Evolutionary conservation across 1,140 invertebrate species (phyloP).

Genomic region (Drosophila parabipectinata): DNA sequence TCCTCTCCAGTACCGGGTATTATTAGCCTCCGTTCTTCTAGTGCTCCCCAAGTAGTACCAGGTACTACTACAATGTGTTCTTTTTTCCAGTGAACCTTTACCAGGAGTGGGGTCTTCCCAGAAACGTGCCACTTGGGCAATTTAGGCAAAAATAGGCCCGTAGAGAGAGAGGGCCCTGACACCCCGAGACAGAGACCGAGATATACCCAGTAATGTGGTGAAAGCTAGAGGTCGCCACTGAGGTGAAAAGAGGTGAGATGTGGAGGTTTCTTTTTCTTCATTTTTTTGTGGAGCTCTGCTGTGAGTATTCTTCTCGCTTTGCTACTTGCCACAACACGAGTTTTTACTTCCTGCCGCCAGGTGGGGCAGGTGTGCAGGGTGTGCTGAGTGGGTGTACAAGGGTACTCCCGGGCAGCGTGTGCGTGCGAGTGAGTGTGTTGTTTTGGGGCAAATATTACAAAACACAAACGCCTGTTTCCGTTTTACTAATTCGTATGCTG

Average conservation of each 20-base stretch:
- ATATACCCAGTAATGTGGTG: conserved; percentile 16
- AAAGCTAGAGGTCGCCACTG: conserved; percentile 27
- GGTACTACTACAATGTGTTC: neutral
- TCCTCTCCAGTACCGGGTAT: too few relatives aligned
- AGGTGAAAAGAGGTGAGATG: conserved; percentile 34
- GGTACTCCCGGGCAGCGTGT: conserved; percentile 1
- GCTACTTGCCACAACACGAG: conserved; percentile 43
- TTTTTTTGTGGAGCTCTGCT: conserved; percentile 7
- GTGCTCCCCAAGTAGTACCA: too few relatives aligned
- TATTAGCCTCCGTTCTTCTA: too few relatives aligned
- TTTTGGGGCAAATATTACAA: conserved; percentile 80
- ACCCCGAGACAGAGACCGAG: neutral
- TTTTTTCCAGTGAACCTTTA: neutral
- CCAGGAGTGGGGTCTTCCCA: neutral
- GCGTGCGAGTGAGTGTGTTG: conserved; percentile 42
- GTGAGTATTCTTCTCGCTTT: neutral
- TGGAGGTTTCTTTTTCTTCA: conserved; percentile 7
- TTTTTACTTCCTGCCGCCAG: conserved; percentile 56
- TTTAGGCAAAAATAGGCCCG: conserved; percentile 52
- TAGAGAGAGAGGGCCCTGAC: neutral
- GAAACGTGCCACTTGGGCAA: conserved; percentile 72
- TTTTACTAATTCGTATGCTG: conserved; percentile 82
- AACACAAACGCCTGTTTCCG: conserved; percentile 81
- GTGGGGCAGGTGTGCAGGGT: neutral
- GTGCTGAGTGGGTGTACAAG: neutral